Conservation (phyloP, 2,113 vertebrate species). For the Hippocampus mohnikei region DNA sequence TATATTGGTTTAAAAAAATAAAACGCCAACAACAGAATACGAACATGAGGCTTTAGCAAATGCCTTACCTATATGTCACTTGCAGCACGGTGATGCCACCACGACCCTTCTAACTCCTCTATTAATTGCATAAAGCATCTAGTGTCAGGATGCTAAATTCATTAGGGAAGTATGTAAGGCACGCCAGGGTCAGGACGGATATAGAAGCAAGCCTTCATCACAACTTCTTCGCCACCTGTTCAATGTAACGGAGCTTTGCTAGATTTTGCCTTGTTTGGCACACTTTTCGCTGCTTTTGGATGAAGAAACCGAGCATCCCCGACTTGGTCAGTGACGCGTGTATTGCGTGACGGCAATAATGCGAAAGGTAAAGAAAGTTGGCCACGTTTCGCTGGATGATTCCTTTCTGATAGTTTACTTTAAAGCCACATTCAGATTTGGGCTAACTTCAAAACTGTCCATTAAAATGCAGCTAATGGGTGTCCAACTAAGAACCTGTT, state of each 20-base stretch:
- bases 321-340: neutral
- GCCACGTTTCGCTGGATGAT: neutral
- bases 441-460: neutral
- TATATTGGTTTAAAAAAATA: neutral
- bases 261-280: slow-evolving; percentile 4
- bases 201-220: slow-evolving; percentile 59
- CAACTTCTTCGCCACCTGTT: slow-evolving; percentile 52
- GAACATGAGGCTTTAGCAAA: slow-evolving; percentile 51
- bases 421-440: neutral
- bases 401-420: neutral
- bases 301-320: neutral
- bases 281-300: neutral
- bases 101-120: slow-evolving; percentile 28
- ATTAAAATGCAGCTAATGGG: neutral
- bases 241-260: slow-evolving; percentile 26
- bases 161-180: slow-evolving; percentile 65
- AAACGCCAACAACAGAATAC: slow-evolving; percentile 43
- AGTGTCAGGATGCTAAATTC: slow-evolving; percentile 72
- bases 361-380: neutral
- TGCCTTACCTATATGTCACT: slow-evolving; percentile 65
- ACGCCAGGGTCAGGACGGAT: slow-evolving; percentile 65
- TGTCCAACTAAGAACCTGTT: slow-evolving; percentile 19
- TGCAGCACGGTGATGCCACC: slow-evolving; percentile 60
- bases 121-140: slow-evolving; percentile 73
- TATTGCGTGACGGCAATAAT: neutral